A percentile compares a stretch with the other conserved stretches of the same genome.
Conservation (phyloP, 1,140 invertebrate species). For the Bombus difficillimus region DNA sequence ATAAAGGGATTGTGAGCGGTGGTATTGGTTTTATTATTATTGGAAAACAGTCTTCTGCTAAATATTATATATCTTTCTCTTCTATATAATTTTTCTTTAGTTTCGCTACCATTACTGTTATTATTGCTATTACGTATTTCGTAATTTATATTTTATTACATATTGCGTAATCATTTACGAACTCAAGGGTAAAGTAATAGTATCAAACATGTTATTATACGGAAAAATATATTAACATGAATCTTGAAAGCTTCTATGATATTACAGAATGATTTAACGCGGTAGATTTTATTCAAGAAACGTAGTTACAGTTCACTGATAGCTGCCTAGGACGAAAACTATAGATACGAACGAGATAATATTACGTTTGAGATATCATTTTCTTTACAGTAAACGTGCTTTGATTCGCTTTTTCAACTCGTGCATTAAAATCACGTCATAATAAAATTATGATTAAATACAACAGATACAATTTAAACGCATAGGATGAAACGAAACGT, state of each 20-base stretch:
- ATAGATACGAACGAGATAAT: background rate
- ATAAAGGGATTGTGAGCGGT: background rate
- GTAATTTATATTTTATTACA: background rate
- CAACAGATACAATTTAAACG: background rate
- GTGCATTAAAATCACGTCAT: too few species aligned
- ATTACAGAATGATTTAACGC: background rate
- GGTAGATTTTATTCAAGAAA: too few species aligned
- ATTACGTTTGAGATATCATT: background rate
- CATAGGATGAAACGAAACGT: background rate
- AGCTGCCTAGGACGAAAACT: too few species aligned
- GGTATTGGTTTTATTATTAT: too few species aligned
- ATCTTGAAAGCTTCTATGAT: background rate
- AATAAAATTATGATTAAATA: background rate
- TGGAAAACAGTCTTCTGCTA: too few species aligned
- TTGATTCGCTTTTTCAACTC: background rate
- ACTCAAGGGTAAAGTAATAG: too few species aligned
- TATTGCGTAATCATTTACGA: background rate
- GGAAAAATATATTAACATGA: background rate
- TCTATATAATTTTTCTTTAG: too few species aligned
- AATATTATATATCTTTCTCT: too few species aligned
- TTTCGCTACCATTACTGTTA: too few species aligned
- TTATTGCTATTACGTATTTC: too few species aligned
- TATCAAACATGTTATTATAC: too few species aligned
- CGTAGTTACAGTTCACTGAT: too few species aligned
- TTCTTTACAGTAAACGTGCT: background rate